A percentile compares a stretch with the other conserved stretches of the same genome.
Conservation (phyloP, 2,797 vertebrate genomes). For the Acanthurus lineatus region DNA sequence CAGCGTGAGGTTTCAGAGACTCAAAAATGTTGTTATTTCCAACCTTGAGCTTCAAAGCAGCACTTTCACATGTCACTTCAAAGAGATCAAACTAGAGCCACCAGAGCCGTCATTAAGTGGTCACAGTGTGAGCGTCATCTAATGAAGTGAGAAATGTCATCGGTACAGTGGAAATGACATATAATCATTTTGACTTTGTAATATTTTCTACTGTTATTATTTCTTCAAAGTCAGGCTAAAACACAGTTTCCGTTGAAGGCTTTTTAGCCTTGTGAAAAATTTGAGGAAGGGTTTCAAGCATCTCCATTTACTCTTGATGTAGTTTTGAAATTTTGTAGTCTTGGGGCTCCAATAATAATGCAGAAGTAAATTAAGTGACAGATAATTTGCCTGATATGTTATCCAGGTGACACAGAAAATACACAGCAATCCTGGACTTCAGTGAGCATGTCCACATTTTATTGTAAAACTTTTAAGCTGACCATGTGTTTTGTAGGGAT, state of each 20-base stretch:
- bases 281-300: not conserved
- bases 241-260: not conserved
- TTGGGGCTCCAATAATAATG: not conserved
- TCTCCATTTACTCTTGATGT: too few species aligned
- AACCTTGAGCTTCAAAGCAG: constrained; percentile 61
- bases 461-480: too few species aligned
- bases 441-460: too few species aligned
- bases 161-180: constrained; percentile 33
- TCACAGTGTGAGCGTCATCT: constrained; percentile 18
- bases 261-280: too few species aligned
- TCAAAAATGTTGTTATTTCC: constrained; percentile 17
- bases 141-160: constrained; percentile 35
- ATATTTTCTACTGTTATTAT: constrained; percentile 21
- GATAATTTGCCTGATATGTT: not conserved
- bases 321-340: not conserved
- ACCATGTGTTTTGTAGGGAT: too few species aligned
- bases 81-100: constrained; percentile 49
- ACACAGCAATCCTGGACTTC: not conserved
- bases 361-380: not conserved
- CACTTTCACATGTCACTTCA: constrained; percentile 51
- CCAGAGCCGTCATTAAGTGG: constrained; percentile 27
- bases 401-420: not conserved
- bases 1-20: constrained; percentile 6
- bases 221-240: constrained; percentile 42
- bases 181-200: constrained; percentile 35